Percentiles rank a stretch among this genome's conserved stretches.
phyloP scores from a whole-genome alignment of 2,113 vertebrate species.

The Eurystomus gularis region DNA sequence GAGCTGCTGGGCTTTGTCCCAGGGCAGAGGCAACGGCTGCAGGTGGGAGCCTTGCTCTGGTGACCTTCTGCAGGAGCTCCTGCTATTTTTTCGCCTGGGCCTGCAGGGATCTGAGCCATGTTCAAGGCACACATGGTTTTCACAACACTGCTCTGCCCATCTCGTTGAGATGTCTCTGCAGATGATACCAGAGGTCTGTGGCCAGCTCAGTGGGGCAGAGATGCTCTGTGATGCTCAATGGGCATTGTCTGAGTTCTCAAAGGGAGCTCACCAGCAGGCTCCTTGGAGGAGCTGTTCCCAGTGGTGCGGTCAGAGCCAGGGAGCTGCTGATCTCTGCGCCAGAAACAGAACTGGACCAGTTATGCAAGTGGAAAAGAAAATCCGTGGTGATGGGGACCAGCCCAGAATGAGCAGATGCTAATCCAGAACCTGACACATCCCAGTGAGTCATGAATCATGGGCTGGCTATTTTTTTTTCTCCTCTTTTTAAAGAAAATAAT shows the following conservation, averaged over 20 bases:
- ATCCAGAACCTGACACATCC: neutral
- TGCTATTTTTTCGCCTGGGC: neutral
- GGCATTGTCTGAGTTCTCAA: rapidly evolving
- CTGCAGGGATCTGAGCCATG: neutral
- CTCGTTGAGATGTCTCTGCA: neutral
- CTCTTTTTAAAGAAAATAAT: neutral
- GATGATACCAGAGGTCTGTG: neutral
- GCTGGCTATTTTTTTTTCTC: neutral
- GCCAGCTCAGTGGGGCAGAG: neutral
- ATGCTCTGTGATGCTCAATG: neutral
- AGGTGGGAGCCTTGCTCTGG: neutral
- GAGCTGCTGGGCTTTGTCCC: neutral
- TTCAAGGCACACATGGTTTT: neutral
- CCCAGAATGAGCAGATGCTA: neutral
- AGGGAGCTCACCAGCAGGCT: neutral
- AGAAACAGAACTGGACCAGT: neutral
- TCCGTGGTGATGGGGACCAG: neutral
- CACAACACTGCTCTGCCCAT: neutral
- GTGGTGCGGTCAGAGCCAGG: neutral
- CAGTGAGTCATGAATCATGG: neutral
- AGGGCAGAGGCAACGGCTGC: neutral
- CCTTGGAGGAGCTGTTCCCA: neutral
- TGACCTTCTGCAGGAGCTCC: neutral
- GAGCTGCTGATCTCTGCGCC: neutral
- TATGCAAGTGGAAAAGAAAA: neutral